Conservation (phyloP, 1,140 invertebrate species). For the Periplaneta americana region DNA sequence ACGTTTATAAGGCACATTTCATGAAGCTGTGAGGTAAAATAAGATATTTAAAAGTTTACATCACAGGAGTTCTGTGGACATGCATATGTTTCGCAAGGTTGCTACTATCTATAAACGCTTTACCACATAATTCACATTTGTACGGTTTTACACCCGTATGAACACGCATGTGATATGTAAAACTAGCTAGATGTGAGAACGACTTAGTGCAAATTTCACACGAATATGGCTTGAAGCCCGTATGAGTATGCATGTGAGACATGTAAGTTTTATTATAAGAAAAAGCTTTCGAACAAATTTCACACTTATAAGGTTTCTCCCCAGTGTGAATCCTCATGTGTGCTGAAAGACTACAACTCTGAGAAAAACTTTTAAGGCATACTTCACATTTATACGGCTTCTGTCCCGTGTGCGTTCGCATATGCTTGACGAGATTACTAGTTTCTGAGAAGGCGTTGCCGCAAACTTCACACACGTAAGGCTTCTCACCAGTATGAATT, state of each 20-base stretch:
- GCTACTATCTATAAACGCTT: no score
- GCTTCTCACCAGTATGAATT: constrained; percentile 28
- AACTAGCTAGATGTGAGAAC: constrained; percentile 28
- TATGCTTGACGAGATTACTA: constrained; percentile 2
- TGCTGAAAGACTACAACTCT: not conserved
- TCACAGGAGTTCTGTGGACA: no score
- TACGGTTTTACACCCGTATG: constrained; percentile 20
- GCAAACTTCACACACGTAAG: constrained; percentile 37
- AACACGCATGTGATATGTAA: constrained; percentile 16
- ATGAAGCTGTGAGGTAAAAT: no score
- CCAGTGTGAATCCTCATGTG: constrained; percentile 40
- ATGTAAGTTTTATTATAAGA: constrained; percentile 44
- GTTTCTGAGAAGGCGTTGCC: constrained; percentile 35
- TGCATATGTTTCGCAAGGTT: no score
- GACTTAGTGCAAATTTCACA: constrained; percentile 32
- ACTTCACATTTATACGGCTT: constrained; percentile 20
- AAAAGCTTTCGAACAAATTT: constrained; percentile 39
- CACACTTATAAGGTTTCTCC: constrained; percentile 43
- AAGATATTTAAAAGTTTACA: no score
- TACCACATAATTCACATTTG: constrained; percentile 23
- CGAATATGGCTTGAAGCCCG: constrained; percentile 25
- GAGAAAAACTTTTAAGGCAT: not conserved
- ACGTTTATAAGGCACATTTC: no score
- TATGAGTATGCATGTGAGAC: constrained; percentile 38
- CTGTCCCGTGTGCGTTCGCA: constrained; percentile 41